Evolutionary conservation across 92 coral and sea anemone genomes (phyloP).

Genomic region (Plumapathes pennacea): DNA sequence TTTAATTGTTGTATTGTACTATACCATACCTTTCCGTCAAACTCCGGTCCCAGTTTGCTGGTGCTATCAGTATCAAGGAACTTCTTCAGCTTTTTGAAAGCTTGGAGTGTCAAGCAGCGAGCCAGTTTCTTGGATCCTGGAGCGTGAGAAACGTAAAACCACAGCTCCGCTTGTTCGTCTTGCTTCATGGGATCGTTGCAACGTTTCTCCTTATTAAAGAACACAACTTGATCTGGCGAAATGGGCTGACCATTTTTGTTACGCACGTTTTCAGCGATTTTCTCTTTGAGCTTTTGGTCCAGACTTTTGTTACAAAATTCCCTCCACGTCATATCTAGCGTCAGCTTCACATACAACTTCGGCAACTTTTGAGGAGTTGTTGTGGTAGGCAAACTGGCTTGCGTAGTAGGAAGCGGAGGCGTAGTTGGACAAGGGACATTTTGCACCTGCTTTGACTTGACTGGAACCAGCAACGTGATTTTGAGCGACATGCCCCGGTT

Average conservation of each 20-base stretch:
- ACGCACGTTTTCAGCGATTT: conserved; percentile 62
- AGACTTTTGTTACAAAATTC: conserved; percentile 72
- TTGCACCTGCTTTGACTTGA: too few relatives aligned
- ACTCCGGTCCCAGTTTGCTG: conserved; percentile 67
- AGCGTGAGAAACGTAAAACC: conserved; percentile 64
- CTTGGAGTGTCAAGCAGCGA: conserved; percentile 63
- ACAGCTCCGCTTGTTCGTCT: conserved; percentile 64
- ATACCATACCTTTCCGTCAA: conserved; percentile 72
- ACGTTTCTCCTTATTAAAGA: conserved; percentile 58
- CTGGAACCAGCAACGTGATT: too few relatives aligned
- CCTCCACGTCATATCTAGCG: conserved; percentile 77
- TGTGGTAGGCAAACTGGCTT: conserved; percentile 16
- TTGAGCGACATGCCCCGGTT: too few relatives aligned
- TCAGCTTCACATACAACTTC: conserved; percentile 58
- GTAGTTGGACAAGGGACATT: too few relatives aligned
- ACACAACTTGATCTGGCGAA: conserved; percentile 57
- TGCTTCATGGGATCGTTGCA: conserved; percentile 65
- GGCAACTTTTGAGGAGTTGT: conserved; percentile 23
- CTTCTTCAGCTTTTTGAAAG: conserved; percentile 58
- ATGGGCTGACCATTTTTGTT: conserved; percentile 60
- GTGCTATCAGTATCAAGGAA: conserved; percentile 69
- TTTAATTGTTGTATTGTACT: too few relatives aligned
- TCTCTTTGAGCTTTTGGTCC: conserved; percentile 60
- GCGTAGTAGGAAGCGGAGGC: neutral
- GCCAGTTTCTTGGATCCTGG: conserved; percentile 40